Base-by-base conservation (phyloP, 2,113 vertebrate species). In the Oncorhynchus mykiss region DNA sequence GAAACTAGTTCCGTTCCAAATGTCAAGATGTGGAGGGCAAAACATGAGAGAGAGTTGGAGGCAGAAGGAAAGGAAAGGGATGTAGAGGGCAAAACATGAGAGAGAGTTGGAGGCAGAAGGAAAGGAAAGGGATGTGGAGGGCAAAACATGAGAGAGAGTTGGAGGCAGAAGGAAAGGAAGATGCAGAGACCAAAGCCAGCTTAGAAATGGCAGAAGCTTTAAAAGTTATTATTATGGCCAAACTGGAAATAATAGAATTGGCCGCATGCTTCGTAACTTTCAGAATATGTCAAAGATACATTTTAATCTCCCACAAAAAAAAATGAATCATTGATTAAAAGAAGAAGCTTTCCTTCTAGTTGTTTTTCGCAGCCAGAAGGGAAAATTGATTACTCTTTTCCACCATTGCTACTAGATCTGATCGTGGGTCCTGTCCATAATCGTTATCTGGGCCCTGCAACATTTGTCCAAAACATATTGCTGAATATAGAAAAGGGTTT, bases 311-410 rank as follows among this genome's bases (percentile, higher is more conserved):
- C 69, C 72, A 71, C 77, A 79, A 80, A 75, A 0, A 29, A 72
- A 76, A 0, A 90, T 85, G 84, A 84, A 86, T 86, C 77, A 70
- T 22, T 48, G 34, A 89, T 88, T 86, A 78, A 45, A 64, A 81
- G 80, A 85, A 85, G 75, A 72, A 71, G 48, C 70, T 86, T 86
- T 84, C 77, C 75, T 88, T 87, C 2, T 82, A 57, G 22, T 82
- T 62, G 9, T 80, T 74, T 79, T 70, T 81, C 71, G n/a, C 5
- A 9, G 7, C 62, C 62, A 24, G 68, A 71, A 69, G 87, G 88
- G 88, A 92, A 91, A 92, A 89, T 90, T 82, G 88, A 91, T 91
- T 83, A 76, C 88, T 2, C 86, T 82, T 66, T 77, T 86, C 84
- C 86, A 85, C 82, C 78, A 81, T 70, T 3, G 78, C 80, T 78